Evolutionary conservation across 2,888 invertebrate genomes (phyloP).

Genomic region (Noctua janthe): DNA sequence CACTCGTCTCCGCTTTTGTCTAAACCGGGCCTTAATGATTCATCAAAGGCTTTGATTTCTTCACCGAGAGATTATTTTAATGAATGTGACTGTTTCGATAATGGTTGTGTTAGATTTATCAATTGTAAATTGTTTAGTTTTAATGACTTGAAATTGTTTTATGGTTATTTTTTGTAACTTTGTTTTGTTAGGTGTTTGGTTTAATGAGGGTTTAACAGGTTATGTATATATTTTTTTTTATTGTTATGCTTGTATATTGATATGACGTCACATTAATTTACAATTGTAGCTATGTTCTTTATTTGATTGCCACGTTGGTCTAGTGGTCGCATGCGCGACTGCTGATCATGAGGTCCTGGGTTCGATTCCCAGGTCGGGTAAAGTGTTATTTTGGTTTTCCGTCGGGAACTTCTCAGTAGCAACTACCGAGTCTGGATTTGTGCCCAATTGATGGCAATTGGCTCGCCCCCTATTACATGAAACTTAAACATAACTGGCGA

Average conservation of each 20-base stretch:
- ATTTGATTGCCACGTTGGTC: neutral
- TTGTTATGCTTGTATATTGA: neutral
- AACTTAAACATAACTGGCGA: too few relatives aligned
- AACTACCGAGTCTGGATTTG: too few relatives aligned
- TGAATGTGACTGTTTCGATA: neutral
- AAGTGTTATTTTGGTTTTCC: too few relatives aligned
- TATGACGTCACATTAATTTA: neutral
- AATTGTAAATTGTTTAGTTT: neutral
- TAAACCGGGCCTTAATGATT: conserved; percentile 2
- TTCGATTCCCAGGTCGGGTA: too few relatives aligned
- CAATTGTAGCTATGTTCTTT: neutral
- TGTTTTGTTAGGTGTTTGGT: neutral
- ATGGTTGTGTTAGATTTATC: neutral
- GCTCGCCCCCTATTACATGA: too few relatives aligned
- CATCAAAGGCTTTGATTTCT: conserved; percentile 2
- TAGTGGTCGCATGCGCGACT: too few relatives aligned
- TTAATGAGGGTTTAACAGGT: neutral
- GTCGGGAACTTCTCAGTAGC: too few relatives aligned
- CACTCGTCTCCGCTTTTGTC: neutral
- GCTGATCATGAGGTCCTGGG: too few relatives aligned
- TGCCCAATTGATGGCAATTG: too few relatives aligned
- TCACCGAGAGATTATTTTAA: conserved; percentile 6
- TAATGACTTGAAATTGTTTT: neutral
- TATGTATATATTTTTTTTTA: too few relatives aligned
- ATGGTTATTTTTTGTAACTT: neutral